Evolutionary conservation across 2,888 invertebrate species (phyloP), one percentile per base, ranked within the genome.

Genomic region (Tiphia femorata): DNA sequence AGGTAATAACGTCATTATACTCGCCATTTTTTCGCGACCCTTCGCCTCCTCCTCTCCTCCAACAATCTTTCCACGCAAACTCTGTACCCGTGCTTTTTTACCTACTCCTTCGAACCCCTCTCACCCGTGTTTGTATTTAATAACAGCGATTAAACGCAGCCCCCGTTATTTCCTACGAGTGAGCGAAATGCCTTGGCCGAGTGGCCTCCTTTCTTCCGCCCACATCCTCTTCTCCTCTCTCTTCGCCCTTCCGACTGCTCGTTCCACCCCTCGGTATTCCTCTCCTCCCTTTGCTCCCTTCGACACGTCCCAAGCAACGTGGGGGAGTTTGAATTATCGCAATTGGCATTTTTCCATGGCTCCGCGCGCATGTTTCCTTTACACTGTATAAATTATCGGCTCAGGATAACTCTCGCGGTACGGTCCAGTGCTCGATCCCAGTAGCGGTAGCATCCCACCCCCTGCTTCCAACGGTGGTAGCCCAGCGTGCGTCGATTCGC

Each of bases 341-440:
- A 65, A 70, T 70, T 70, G 70, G 70, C 65, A 67, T 61, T 65
- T 70, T 70, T 70, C 67, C 70, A 67, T 60, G 58, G 53, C 17
- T 37, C 19, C 43, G 37, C 37, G 43, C 17, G 49, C 44, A 42
- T 50, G 51, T 49, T 56, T 51, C 55, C 68, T 56, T 68, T 51
- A 55, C 62, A 41, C 58, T 58, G 64, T 67, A 68, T 67, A 67
- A 67, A 67, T 67, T 68, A 67, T 67, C 68, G 60, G 49, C 14
- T 17, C 35, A 44, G 58, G 54, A 72, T 61, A 69, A 70, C 65
- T 70, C 64, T 64, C 57, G 48, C 50, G 49, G 55, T 53, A 56
- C 56, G 58, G 62, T 60, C 57, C 48, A 37, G 35, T 41, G 61
- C 55, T 23, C 54, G 57, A 64, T 58, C 55, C 43, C 52, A n/a